Percentiles rank a stretch among this genome's conserved stretches.
These are phyloP conservation scores for Petrocephalus zakoni DNA, from an alignment of 2,113 vertebrate species.

Conservation along the genomic window DNA sequence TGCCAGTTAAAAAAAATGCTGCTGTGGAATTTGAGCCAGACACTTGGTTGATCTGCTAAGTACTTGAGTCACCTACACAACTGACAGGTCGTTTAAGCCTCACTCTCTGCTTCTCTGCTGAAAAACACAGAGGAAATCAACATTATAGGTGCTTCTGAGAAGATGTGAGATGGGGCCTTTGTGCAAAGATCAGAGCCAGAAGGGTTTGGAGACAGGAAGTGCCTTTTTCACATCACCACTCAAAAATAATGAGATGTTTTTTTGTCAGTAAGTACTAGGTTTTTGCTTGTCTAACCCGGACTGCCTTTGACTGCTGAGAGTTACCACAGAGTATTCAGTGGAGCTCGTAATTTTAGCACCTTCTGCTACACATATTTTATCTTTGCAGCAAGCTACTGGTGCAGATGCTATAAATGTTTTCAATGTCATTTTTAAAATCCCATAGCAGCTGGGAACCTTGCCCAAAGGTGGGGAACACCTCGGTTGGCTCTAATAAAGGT, in stretches of 20 bases:
- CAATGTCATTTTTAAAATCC: neutral
- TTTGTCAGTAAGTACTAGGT: neutral
- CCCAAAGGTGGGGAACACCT: neutral
- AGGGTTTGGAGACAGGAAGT: neutral
- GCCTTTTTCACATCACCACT: conserved; percentile 11
- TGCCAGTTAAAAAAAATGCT: neutral
- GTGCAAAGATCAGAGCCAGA: neutral
- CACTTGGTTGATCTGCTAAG: neutral
- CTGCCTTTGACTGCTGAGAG: neutral
- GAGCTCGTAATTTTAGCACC: neutral
- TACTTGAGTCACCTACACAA: neutral
- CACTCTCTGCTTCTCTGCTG: neutral
- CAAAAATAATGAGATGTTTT: conserved; percentile 10
- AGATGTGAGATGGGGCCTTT: neutral
- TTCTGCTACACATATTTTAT: neutral
- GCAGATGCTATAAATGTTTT: neutral
- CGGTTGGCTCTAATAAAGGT: conserved; percentile 51
- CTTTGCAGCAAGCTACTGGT: neutral
- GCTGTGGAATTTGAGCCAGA: neutral
- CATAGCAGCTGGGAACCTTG: neutral
- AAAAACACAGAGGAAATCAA: neutral
- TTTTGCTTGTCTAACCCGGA: neutral
- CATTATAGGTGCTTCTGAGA: neutral
- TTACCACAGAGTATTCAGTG: neutral
- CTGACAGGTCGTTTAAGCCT: neutral